phyloP scores from a whole-genome alignment of 1,140 invertebrate genomes.

The Habropoda laboriosa region DNA sequence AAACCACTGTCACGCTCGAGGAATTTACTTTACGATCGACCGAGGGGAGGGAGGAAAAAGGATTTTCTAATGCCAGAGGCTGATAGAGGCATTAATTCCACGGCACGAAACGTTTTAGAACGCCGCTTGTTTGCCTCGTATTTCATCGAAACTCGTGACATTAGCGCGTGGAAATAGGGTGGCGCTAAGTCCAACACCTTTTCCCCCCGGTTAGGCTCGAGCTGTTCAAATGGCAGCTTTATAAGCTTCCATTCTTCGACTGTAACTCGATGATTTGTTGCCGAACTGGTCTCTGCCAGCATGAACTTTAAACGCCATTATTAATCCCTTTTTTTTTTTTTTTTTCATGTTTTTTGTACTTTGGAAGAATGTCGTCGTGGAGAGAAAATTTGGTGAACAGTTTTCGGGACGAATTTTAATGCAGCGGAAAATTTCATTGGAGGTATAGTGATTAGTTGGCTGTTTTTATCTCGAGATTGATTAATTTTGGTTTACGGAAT shows the following conservation, averaged over 20 bases:
- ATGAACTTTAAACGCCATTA: too few species aligned
- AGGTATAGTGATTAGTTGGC: too few species aligned
- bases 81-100: conserved; percentile 19
- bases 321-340: too few species aligned
- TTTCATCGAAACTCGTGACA: conserved; percentile 7
- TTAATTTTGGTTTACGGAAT: too few species aligned
- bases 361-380: too few species aligned
- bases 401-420: too few species aligned
- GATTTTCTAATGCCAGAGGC: not conserved
- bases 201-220: too few species aligned
- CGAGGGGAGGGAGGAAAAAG: not conserved
- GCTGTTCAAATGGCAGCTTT: not conserved
- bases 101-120: not conserved
- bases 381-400: too few species aligned
- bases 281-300: too few species aligned
- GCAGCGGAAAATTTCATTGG: too few species aligned
- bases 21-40: conserved; percentile 2
- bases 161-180: conserved; percentile 2
- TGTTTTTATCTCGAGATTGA: too few species aligned
- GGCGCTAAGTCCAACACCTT: not conserved
- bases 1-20: not conserved
- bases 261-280: not conserved
- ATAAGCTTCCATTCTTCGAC: not conserved
- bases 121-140: not conserved
- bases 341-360: too few species aligned